Base-by-base conservation (phyloP, 2,797 vertebrate species). In the Rhinella marina region DNA sequence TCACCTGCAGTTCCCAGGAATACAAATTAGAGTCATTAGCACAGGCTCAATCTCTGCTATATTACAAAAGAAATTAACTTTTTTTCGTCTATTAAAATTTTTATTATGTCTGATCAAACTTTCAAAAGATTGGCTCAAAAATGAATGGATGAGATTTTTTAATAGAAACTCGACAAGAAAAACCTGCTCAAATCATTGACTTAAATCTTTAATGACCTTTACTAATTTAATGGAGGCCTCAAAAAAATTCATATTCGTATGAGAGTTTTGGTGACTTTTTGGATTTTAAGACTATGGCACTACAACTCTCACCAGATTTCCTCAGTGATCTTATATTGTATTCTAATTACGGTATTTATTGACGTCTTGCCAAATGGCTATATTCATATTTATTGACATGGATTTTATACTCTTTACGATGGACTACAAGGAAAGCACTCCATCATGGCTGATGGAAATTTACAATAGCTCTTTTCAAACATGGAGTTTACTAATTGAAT, bases 1-100 rank as follows among this genome's bases (percentile, higher is more conserved):
- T 89, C 84, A 89, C 88, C 88, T 89, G 88, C 88, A 86, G 85
- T 89, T 89, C 85, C 82, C n/a, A 86, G 85, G 88, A 89, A 89
- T 89, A 89, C 88, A 89, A 89, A 89, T 89, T 83, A 89, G 80
- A 83, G 81, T 86, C 84, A 89, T 89, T 89, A 89, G 86, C 85
- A 72, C 72, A 23, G 80, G 76, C 84, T 82, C 70, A 76, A 76
- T 86, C 84, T 89, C 70, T 86, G 59, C 48, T 76, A 83, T 50
- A 86, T 89, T 86, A 73, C 87, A 82, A 76, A 86, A 76, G 70
- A 89, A 82, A 89, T 88, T 84, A 79, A 87, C 81, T 56, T 80
- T 79, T 66, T 75, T 57, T 17, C 48, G 11, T 64, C 57, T 82
- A 64, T 81, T 75, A 87, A 87, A 82, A 61, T 27, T 70, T 87